Base-by-base conservation (phyloP, 2,888 invertebrate species). In the Xestia c-nigrum region DNA sequence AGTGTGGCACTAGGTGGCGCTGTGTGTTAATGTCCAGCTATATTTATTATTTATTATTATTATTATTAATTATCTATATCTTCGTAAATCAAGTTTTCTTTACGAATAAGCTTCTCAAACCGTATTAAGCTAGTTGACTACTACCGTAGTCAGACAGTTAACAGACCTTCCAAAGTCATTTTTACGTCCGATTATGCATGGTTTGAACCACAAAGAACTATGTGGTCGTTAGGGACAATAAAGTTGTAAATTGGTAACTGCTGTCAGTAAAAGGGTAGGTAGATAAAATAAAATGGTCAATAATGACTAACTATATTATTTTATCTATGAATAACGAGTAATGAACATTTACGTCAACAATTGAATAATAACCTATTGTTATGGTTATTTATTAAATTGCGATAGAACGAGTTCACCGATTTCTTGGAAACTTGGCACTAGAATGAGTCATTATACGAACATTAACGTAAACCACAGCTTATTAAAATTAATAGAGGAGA, bases 381-480 rank as follows among this genome's bases (percentile, higher is more conserved):
- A 59, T 72, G 57, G 31, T 72, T 64, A 67, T 64, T 57, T 64
- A 67, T 64, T 57, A 64, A 67, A 69, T 72, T 47, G 19, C n/a
- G 21, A 55, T 61, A 66, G 19, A 76, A 61, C 31, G 69, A 21
- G 38, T 71, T 24, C 19, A 67, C n/a, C 3, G 7, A 43, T 72
- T 72, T 81, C 81, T 72, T 38, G 46, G 79, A 78, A 81, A 69
- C 79, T 84, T 81, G 57, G 72, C 72, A 78, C 57, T 55, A 57
- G 64, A 72, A 64, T 52, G 61, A 71, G 61, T 69, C 50, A 76
- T 76, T 73, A 76, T 19, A 40, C 2, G 10, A 24, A 38, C 14
- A 65, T 57, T 83, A 83, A 64, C 50, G 78, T 83, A 47, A 67
- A 84, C 57, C 47, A 59, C 40, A 61, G 43, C 43, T 65, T 72